Conservation (phyloP, 2,113 vertebrate genomes). For the Raja brachyura region DNA sequence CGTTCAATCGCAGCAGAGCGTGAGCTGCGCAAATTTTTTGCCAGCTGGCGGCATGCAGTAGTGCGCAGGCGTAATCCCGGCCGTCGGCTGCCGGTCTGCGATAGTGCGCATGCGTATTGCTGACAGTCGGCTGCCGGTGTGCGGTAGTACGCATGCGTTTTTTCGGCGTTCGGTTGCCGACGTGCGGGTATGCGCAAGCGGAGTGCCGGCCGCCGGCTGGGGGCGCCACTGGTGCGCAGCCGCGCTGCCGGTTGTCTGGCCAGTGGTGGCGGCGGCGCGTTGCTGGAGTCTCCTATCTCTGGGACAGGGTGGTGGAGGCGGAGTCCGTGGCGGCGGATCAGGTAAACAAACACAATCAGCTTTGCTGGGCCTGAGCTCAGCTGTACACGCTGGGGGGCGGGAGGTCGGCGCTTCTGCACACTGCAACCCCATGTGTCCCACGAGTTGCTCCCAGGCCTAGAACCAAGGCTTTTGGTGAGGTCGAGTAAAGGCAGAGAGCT, state of each 20-base stretch:
- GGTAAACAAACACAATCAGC: constrained; percentile 3
- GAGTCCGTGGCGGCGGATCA: constrained; percentile 14
- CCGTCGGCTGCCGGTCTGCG: neutral
- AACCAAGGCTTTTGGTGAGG: constrained; percentile 12
- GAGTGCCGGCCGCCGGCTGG: neutral
- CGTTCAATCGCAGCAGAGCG: neutral
- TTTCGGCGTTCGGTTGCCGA: neutral
- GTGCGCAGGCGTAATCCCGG: neutral
- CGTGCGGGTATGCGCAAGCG: neutral
- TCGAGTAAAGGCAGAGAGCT: constrained; percentile 27
- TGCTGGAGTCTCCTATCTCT: neutral
- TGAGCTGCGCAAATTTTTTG: neutral
- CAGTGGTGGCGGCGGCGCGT: neutral
- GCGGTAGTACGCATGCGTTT: neutral
- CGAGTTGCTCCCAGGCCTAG: constrained; percentile 13
- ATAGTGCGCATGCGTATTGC: neutral
- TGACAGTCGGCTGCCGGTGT: neutral
- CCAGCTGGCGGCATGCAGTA: neutral
- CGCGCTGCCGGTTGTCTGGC: neutral
- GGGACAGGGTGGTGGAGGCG: constrained; percentile 29
- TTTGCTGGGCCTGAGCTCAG: neutral
- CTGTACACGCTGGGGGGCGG: neutral
- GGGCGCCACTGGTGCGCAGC: neutral
- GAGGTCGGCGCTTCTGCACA: neutral
- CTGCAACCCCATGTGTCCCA: neutral